Percentiles rank a stretch among this genome's conserved stretches.
phyloP scores from a whole-genome alignment of 2,113 vertebrate genomes.

The Sceloporus undulatus region DNA sequence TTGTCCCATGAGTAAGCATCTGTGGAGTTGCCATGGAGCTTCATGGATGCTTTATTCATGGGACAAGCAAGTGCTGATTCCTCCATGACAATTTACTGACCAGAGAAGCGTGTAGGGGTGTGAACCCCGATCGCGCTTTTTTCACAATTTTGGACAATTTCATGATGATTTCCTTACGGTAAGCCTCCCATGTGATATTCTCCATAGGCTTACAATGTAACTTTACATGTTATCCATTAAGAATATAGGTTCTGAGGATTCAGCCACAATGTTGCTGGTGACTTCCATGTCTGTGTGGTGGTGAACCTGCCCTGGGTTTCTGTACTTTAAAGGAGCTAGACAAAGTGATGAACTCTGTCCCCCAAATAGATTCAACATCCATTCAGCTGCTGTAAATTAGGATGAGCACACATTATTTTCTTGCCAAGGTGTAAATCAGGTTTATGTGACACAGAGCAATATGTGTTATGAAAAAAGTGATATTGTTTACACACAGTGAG shows the following conservation, averaged over 20 bases:
- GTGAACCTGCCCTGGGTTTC: not conserved
- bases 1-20: no score
- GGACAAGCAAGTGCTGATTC: no score
- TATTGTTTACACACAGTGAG: not conserved
- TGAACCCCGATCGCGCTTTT: no score
- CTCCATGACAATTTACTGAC: no score
- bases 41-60: no score
- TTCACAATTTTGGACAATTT: no score
- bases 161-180: no score
- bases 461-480: conserved; percentile 18
- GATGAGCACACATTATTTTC: not conserved
- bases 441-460: conserved; percentile 47
- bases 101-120: no score
- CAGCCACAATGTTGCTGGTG: not conserved
- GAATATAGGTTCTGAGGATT: conserved; percentile 9
- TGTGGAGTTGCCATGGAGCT: no score
- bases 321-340: no score
- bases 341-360: no score
- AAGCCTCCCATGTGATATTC: no score
- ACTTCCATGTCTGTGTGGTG: not conserved
- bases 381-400: conserved; percentile 2
- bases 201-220: not conserved
- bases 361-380: not conserved
- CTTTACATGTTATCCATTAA: conserved; percentile 5
- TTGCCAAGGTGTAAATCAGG: conserved; percentile 9